Conservation (phyloP, 2,113 vertebrate species). For the Chionodraco myersi region DNA sequence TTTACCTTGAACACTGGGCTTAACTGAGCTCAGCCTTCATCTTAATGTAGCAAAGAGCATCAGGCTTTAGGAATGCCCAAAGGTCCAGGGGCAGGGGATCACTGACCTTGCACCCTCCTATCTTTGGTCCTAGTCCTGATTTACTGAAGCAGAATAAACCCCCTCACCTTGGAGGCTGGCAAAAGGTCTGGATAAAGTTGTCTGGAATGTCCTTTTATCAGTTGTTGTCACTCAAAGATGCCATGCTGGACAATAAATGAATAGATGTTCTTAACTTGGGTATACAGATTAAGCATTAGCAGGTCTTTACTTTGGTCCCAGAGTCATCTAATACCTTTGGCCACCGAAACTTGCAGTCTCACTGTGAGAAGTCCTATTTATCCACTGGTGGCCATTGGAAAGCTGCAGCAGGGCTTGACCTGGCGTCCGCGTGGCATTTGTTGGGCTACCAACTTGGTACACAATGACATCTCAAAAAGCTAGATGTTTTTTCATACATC, state of each 20-base stretch:
- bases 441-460: neutral
- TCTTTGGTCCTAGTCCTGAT: constrained; percentile 51
- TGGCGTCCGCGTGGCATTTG: too few species aligned
- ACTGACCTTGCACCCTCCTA: constrained; percentile 58
- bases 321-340: neutral
- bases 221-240: neutral
- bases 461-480: neutral
- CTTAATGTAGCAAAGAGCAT: constrained; percentile 14
- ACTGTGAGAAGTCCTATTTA: neutral
- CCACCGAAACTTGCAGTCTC: neutral
- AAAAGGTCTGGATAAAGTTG: neutral
- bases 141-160: constrained; percentile 38
- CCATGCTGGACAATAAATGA: constrained; percentile 7
- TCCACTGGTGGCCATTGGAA: neutral
- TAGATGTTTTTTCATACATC: neutral
- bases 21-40: constrained; percentile 12
- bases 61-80: constrained; percentile 42
- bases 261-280: neutral
- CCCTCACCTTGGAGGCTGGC: constrained; percentile 25
- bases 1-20: constrained; percentile 20
- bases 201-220: constrained; percentile 61
- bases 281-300: neutral
- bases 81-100: constrained; percentile 30
- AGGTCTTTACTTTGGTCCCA: neutral
- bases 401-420: neutral